A percentile compares a stretch with the other conserved stretches of the same genome.
Conservation (phyloP, 2,797 vertebrate species). For the Tarsius wallacei region DNA sequence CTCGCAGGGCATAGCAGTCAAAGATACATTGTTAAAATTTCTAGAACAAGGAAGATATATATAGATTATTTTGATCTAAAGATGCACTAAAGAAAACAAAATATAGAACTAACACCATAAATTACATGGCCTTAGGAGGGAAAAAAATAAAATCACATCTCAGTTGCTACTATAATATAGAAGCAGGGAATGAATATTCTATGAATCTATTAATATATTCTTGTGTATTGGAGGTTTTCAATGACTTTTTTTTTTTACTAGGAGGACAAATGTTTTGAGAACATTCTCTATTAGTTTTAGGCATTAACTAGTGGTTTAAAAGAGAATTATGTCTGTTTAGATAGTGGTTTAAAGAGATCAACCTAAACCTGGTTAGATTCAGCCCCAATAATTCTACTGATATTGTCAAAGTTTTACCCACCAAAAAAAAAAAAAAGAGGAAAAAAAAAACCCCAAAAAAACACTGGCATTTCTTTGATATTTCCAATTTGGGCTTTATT, state of each 20-base stretch:
- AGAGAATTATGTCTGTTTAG: not conserved
- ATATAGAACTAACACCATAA: not conserved
- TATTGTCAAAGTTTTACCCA: not conserved
- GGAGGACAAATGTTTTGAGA: not conserved
- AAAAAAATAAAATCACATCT: constrained; percentile 12
- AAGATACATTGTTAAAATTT: not conserved
- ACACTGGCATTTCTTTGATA: not conserved
- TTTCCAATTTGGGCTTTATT: not conserved
- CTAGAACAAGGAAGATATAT: not conserved
- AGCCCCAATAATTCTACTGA: not conserved
- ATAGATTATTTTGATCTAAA: constrained; percentile 37
- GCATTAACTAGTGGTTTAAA: not conserved
- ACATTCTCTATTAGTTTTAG: not conserved
- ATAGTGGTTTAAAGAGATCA: not conserved
- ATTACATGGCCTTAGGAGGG: not conserved
- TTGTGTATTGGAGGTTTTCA: not conserved
- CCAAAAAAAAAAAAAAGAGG: too few species aligned
- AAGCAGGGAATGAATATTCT: not conserved
- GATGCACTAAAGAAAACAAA: constrained; percentile 1
- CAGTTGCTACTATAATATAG: not conserved
- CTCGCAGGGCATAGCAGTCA: not conserved
- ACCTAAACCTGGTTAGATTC: not conserved
- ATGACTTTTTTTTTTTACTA: not conserved
- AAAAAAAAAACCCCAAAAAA: not conserved
- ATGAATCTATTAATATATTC: not conserved